Evolutionary conservation across 2,113 vertebrate species (phyloP).

Genomic region (Procavia capensis): DNA sequence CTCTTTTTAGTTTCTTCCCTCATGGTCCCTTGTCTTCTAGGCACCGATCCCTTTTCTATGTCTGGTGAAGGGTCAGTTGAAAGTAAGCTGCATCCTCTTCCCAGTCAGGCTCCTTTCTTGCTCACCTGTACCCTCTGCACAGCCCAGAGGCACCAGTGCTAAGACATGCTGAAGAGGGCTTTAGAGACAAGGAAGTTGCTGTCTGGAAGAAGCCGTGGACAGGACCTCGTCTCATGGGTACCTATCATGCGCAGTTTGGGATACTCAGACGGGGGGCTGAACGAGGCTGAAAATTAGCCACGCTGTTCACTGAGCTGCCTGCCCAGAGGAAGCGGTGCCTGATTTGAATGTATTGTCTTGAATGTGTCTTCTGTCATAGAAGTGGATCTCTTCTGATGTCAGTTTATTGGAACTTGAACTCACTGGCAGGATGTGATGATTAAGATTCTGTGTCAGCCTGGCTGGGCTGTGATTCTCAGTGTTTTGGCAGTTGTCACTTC

Average conservation of each 20-base stretch:
- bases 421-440: too few relatives aligned
- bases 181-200: not conserved
- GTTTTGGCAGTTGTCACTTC: too few relatives aligned
- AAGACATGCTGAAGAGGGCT: not conserved
- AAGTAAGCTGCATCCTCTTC: not conserved
- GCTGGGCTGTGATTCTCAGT: too few relatives aligned
- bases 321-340: too few relatives aligned
- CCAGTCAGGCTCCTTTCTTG: not conserved
- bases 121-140: not conserved
- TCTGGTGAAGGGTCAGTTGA: not conserved
- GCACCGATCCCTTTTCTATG: not conserved
- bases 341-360: not conserved
- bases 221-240: not conserved
- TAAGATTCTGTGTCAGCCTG: too few relatives aligned
- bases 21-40: not conserved
- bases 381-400: not conserved
- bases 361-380: not conserved
- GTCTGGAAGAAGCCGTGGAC: not conserved
- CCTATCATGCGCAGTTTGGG: not conserved
- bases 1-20: not conserved
- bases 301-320: rapidly evolving
- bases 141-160: too few relatives aligned
- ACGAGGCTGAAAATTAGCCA: not conserved
- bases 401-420: not conserved
- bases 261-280: too few relatives aligned